A percentile compares a stretch with the other conserved stretches of the same genome.
phyloP scores from a whole-genome alignment of 2,888 invertebrate genomes.

The Drosophila crucigera region DNA sequence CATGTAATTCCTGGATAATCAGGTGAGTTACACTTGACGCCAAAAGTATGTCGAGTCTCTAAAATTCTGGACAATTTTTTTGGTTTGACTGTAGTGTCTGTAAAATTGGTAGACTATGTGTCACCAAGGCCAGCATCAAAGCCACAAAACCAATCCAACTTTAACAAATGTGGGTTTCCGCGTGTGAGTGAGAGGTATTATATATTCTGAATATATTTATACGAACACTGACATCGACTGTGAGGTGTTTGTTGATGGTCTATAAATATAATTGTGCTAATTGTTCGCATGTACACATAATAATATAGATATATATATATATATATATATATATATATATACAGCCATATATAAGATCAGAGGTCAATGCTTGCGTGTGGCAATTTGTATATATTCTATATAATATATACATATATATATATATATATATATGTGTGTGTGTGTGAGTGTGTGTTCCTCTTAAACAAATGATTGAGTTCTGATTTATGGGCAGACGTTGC shows the following conservation, averaged over 20 bases:
- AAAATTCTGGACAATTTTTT: not conserved
- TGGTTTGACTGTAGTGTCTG: not conserved
- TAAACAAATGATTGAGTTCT: slow-evolving; percentile 44
- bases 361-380: slow-evolving; percentile 24
- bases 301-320: slow-evolving; percentile 8
- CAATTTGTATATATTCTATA: slow-evolving; percentile 14
- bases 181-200: slow-evolving; percentile 49
- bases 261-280: slow-evolving; percentile 55
- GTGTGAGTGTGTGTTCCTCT: slow-evolving; percentile 3
- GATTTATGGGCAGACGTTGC: slow-evolving; percentile 58
- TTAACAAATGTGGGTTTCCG: slow-evolving; percentile 2
- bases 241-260: slow-evolving; percentile 38
- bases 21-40: not conserved
- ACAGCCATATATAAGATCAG: slow-evolving; percentile 21
- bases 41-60: not conserved
- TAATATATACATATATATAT: not conserved
- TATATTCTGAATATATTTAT: slow-evolving; percentile 59
- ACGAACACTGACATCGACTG: slow-evolving; percentile 21
- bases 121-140: slow-evolving; percentile 7
- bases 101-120: slow-evolving; percentile 1
- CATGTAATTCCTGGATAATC: not conserved
- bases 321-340: slow-evolving; percentile 4
- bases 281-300: slow-evolving; percentile 6
- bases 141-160: not conserved
- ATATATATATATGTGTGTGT: not conserved